These are phyloP conservation scores for Sisyra nigra DNA, from an alignment of 2,888 invertebrate species.

Conservation along the genomic window DNA sequence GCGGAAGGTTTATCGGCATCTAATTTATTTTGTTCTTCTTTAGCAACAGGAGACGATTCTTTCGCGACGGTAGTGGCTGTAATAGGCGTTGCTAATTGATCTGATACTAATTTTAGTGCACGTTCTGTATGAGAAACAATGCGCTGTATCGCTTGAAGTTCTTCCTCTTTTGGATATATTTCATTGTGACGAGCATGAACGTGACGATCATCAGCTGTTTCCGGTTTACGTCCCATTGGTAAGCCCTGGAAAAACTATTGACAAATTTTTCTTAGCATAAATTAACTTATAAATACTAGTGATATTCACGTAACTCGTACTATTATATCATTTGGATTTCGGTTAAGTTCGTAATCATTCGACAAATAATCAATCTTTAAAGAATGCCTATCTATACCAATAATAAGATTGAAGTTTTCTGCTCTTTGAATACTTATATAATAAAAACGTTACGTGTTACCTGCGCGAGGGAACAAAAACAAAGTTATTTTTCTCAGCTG, in stretches of 20 bases:
- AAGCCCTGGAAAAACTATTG: constrained; percentile 35
- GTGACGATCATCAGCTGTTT: constrained; percentile 92
- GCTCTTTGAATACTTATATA: too few relatives aligned
- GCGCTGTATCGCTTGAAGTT: constrained; percentile 77
- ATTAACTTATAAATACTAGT: too few relatives aligned
- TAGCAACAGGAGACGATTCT: constrained; percentile 8
- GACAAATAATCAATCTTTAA: not conserved
- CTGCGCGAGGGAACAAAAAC: too few relatives aligned
- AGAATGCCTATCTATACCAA: too few relatives aligned
- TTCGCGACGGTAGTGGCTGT: constrained; percentile 19
- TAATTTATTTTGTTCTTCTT: constrained; percentile 35
- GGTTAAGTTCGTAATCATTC: not conserved
- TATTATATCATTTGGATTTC: not conserved
- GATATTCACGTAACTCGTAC: too few relatives aligned
- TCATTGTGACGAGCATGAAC: constrained; percentile 84
- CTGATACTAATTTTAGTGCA: constrained; percentile 86
- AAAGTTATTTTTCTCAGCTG: too few relatives aligned
- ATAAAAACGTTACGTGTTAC: too few relatives aligned
- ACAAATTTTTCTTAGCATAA: too few relatives aligned
- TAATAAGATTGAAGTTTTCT: too few relatives aligned
- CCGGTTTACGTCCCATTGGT: constrained; percentile 56
- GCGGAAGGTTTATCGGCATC: constrained; percentile 20
- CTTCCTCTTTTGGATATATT: constrained; percentile 85
- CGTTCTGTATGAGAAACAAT: constrained; percentile 87
- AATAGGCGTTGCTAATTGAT: constrained; percentile 55